A percentile compares a stretch with the other conserved stretches of the same genome.
Evolutionary conservation across 2,113 vertebrate species (phyloP).

Genomic region (Oreochromis spilurus): DNA sequence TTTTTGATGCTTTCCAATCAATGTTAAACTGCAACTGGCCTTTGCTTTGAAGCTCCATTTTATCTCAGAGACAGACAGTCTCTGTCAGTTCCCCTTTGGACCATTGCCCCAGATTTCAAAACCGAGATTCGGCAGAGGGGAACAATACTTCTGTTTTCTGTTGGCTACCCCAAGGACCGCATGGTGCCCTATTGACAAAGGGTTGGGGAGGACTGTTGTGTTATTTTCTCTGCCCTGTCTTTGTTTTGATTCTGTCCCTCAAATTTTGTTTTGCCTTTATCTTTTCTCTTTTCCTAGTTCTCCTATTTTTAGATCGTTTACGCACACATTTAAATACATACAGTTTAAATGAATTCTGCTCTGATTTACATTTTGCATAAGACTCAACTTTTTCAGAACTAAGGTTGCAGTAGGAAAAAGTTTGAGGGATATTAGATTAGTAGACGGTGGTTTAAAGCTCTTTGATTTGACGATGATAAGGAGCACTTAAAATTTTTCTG

Average conservation of each 20-base stretch:
- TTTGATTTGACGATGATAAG: constrained; percentile 27
- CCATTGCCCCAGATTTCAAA: constrained; percentile 36
- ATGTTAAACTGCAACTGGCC: constrained; percentile 10
- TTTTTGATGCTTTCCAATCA: background rate
- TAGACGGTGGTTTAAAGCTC: background rate
- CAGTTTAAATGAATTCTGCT: background rate
- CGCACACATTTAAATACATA: background rate
- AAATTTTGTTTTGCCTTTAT: background rate
- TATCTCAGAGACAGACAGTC: constrained; percentile 30
- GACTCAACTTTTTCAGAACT: background rate
- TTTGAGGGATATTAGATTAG: background rate
- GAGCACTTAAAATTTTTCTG: background rate
- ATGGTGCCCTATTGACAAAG: constrained; percentile 1
- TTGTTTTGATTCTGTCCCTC: background rate
- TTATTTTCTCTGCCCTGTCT: background rate
- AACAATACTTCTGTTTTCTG: constrained; percentile 39
- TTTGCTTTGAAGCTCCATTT: background rate
- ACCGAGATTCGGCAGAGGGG: constrained; percentile 20
- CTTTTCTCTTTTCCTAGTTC: background rate
- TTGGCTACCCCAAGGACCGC: constrained; percentile 1
- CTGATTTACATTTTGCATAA: background rate
- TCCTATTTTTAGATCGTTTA: background rate
- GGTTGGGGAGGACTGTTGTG: background rate
- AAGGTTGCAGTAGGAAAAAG: background rate
- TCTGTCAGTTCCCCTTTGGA: constrained; percentile 22